These are phyloP conservation scores for Melipona quadrifasciata DNA, from an alignment of 1,140 invertebrate species.

Conservation along the genomic window DNA sequence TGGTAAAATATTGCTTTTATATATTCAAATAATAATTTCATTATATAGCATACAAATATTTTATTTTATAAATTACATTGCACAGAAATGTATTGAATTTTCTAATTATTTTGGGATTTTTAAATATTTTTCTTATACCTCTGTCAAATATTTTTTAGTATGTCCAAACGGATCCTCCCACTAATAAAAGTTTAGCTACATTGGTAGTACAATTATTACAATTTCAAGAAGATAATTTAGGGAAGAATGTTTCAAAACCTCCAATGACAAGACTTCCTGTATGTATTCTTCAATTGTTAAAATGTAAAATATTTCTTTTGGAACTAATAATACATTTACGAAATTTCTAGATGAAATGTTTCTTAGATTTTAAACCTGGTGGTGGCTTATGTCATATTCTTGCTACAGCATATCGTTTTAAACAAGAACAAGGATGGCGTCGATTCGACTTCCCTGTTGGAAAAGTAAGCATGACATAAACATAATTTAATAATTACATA, in stretches of 20 bases:
- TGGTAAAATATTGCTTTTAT: background rate
- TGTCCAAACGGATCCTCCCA: slow-evolving; percentile 95
- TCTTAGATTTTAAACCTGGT: slow-evolving; percentile 96
- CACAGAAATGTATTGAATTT: too few relatives aligned
- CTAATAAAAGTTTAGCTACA: slow-evolving; percentile 93
- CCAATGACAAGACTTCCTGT: slow-evolving; percentile 92
- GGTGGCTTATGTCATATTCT: slow-evolving; percentile 96
- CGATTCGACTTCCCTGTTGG: slow-evolving; percentile 94
- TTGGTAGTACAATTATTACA: slow-evolving; percentile 94
- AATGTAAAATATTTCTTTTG: background rate
- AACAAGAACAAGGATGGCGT: slow-evolving; percentile 97
- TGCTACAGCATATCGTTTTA: slow-evolving; percentile 96
- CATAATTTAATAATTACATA: background rate
- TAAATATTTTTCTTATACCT: background rate
- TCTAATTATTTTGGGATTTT: background rate
- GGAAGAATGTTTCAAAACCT: slow-evolving; percentile 95
- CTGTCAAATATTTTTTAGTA: slow-evolving; percentile 84
- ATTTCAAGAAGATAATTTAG: slow-evolving; percentile 98
- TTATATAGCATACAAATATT: background rate
- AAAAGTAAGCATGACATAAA: slow-evolving; percentile 82
- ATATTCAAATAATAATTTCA: background rate
- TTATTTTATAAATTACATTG: background rate
- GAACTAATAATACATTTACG: background rate
- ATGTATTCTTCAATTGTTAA: slow-evolving; percentile 77
- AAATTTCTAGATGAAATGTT: slow-evolving; percentile 91